Conservation (phyloP, 2,797 vertebrate genomes). For the Tamandua tetradactyla region DNA sequence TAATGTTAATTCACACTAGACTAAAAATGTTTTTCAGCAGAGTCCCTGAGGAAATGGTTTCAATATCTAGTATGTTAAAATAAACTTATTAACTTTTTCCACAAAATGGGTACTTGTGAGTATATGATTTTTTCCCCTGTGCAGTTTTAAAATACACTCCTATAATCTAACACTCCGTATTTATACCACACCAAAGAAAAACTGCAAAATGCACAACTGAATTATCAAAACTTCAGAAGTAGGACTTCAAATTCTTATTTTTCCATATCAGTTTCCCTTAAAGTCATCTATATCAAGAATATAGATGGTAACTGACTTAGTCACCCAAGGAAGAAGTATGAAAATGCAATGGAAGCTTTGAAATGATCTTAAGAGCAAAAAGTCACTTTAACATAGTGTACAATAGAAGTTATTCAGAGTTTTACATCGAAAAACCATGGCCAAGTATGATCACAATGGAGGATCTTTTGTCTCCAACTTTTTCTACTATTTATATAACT, state of each 20-base stretch:
- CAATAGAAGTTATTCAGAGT: neutral
- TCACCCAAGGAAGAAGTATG: constrained; percentile 42
- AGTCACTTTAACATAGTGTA: neutral
- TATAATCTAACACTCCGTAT: neutral
- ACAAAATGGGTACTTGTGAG: neutral
- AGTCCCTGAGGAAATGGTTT: neutral
- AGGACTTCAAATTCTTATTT: constrained; percentile 3
- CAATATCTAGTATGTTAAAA: neutral
- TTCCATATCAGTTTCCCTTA: neutral
- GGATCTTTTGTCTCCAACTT: neutral
- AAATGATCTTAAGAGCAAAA: constrained; percentile 39
- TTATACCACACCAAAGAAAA: neutral
- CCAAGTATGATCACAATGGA: constrained; percentile 38
- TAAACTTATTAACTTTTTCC: neutral
- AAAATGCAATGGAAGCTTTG: constrained; percentile 8
- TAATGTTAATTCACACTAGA: neutral
- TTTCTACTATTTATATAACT: neutral
- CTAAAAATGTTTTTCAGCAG: neutral
- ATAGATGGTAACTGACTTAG: neutral
- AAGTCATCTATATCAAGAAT: neutral
- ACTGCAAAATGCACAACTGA: neutral
- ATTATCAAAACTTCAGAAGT: neutral
- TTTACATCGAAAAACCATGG: constrained; percentile 4
- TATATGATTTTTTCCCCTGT: neutral
- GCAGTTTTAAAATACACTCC: neutral